Percentiles rank a stretch among this genome's conserved stretches.
These are phyloP conservation scores for Spizella passerina DNA, from an alignment of 2,797 vertebrate genomes.

Conservation along the genomic window DNA sequence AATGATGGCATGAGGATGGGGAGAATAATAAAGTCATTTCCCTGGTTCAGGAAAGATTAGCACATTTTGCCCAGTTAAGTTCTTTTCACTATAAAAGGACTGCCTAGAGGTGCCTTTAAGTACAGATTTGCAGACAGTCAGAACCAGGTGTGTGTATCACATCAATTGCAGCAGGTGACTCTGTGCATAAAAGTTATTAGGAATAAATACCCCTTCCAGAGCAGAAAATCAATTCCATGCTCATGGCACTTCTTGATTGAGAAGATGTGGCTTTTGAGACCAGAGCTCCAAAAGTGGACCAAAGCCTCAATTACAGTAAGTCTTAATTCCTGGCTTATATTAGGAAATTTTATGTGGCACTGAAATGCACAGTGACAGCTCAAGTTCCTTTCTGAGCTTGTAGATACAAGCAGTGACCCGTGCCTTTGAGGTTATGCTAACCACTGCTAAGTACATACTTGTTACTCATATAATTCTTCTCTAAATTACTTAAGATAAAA, in stretches of 20 bases:
- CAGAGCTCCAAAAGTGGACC: neutral
- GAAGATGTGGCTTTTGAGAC: neutral
- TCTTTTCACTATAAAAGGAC: neutral
- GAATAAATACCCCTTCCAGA: neutral
- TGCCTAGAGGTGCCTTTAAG: neutral
- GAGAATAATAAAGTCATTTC: slow-evolving; percentile 12
- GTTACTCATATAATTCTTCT: neutral
- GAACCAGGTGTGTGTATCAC: neutral
- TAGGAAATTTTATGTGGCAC: neutral
- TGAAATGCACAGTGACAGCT: neutral
- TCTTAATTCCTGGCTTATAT: neutral
- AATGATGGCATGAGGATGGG: neutral
- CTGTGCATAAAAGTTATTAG: neutral
- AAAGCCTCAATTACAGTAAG: neutral
- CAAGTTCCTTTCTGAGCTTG: neutral
- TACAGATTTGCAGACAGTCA: neutral
- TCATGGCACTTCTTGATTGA: neutral
- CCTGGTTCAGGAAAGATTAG: slow-evolving; percentile 3
- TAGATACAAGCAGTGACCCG: neutral
- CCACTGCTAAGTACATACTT: neutral
- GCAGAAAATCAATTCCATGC: neutral
- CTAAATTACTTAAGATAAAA: slow-evolving; percentile 39
- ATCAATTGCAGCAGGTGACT: neutral
- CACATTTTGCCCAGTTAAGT: slow-evolving; percentile 15
- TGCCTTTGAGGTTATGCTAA: neutral